Evolutionary conservation across 2,113 vertebrate species (phyloP), one percentile per base, ranked within the genome.

Genomic region (Vulpes vulpes): DNA sequence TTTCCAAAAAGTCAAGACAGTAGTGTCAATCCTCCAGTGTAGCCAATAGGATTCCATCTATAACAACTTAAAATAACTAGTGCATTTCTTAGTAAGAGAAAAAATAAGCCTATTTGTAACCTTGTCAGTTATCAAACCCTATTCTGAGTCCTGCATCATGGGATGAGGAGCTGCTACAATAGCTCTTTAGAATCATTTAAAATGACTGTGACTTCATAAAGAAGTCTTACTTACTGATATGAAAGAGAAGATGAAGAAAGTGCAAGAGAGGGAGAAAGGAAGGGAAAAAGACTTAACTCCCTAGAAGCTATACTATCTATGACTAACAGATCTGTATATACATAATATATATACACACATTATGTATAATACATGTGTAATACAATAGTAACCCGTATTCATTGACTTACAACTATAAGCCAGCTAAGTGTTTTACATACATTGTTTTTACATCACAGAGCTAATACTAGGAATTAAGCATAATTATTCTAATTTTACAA

Each of bases 401-500:
- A 82, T 7, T 88, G 49, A 89, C 10, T 80, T 43, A 49, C 59
- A 95, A 81, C 30, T 78, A 71, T 27, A 80, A 76, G 14, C 19
- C 65, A 85, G 20, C 25, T 86, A 59, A 55, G 2, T 38, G 43
- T 67, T 74, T 73, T 38, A 71, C 5, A 65, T 10, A 80, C 16
- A 25, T 69, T 51, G 20, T 88, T 92, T 94, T 92, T 74, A n/a
- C 0, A 23, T 67, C 38, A 65, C 57, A 89, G 2, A 64, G 60
- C 8, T 69, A 64, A n/a, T 57, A 53, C n/a, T 23, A 65, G 62
- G 19, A 20, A 80, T 94, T 86, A 91, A 32, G 15, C 65, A 59
- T 53, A 91, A 79, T 71, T 62, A 88, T n/a, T 91, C 83, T 69
- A 20, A 84, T 80, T 85, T 88, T 65, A 89, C 23, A 92, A 83